Base-by-base conservation (phyloP, 1,140 invertebrate genomes). In the Hylaeus volcanicus region DNA sequence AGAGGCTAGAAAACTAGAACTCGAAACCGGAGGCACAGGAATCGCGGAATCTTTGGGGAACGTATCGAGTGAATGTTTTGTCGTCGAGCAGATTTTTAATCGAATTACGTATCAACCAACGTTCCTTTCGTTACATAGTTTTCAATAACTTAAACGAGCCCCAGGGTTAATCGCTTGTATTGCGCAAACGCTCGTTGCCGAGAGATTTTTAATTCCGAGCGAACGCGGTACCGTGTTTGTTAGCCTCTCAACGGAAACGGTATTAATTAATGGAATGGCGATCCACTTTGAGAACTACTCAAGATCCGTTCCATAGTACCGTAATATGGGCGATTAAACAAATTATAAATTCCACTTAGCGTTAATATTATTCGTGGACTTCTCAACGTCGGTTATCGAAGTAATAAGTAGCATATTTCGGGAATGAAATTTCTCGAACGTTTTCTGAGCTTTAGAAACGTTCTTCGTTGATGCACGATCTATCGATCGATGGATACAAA, bases 231-330 rank as follows among this genome's bases (percentile, higher is more conserved):
- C 43, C 2, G 12, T 39, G 68, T 72, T 78, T 72, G 58, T 71
- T 51, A 41, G 45, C 14, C 39, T 53, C 75, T 78, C 39, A 15
- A 72, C 68, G 37, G 43, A 9, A 45, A 43, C 2, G 15, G 68
- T 15, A 63, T 78, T 78, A 78, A 72, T 72, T 78, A 78, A 78
- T 26, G 48, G 70, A 72, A 71, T 78, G 39, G 68, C 68, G 58
- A 41, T 53, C 9, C 74, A n/a, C 1, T 75, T 37, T 69, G 37
- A 43, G 37, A 51, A 69, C 14, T 9, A 69, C 3, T 68, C 5
- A 14, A 58, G 56, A 68, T 60, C 64, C 53, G 55, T 77, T 72
- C 26, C 9, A 11, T n/a, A 26, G 8, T 15, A 51, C 55, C 9
- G 11, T 41, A 51, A 70, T 39, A 60, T 8, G 14, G 41, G 3